Base-by-base conservation (phyloP, 35 echinoderm and acorn worm species). In the Eucidaris tribuloides region DNA sequence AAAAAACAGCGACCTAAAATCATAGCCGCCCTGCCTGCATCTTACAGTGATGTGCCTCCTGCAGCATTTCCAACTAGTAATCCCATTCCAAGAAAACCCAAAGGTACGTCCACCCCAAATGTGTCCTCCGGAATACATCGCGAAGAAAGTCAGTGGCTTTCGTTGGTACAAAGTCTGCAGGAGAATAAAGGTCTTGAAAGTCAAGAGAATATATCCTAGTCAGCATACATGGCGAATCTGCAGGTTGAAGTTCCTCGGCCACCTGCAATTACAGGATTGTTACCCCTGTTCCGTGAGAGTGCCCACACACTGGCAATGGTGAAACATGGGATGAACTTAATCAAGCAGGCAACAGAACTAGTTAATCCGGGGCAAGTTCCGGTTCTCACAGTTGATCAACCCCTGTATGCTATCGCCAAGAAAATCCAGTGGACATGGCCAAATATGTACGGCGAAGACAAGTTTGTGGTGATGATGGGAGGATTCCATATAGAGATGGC, bases 401-500 rank as follows among this genome's bases (percentile, higher is more conserved):
- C 81, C 36, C 46, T 91, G 9, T 91, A 91, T 74, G 50, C 82
- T 22, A 11, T 83, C 2, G 80, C 79, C 23, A 90, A 83, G 52
- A 40, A 84, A 27, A 60, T 90, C 45, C 48, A 82, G 37, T 74
- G 80, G 80, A 5, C 7, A 13, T 68, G 81, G 50, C 89, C 41
- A 28, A n/a, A 17, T 17, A 77, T 11, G 0, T 81, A 87, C 38
- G 90, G 90, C 36, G 61, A 93, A 43, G 85, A 93, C 52, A 59
- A 70, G 18, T 83, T 82, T 18, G 24, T 93, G 13, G 46, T 91
- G 30, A 79, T 91, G 72, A 38, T 93, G 1, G 85, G 85, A 27
- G 79, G 64, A 20, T 28, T 88, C 37, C 84, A 92, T 57, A 82
- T 82, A 37, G 90, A 87, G 54, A 87, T 87, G 83, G 65, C 83